Evolutionary conservation across 2,113 vertebrate species (phyloP), one percentile per base, ranked within the genome.

Genomic region (Mastomys natalensis): DNA sequence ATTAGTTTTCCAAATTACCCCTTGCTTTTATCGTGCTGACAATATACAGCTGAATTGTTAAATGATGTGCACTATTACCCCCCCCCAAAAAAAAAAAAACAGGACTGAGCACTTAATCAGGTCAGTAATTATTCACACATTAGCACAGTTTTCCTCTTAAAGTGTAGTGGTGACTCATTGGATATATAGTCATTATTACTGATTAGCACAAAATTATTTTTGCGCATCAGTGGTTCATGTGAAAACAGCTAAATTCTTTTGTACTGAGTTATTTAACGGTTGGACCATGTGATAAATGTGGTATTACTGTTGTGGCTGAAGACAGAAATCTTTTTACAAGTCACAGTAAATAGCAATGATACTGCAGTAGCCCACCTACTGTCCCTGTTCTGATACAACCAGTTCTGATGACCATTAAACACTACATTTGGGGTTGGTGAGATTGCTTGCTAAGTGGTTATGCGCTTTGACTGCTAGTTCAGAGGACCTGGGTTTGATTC

Each of bases 101-200:
- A 90, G 21, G 97, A 97, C 97, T 0, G 0, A 95, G 94, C 97
- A 96, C 91, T 98, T 98, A 98, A 98, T 98, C 98, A 98, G 97
- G 92, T 98, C 98, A 98, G 96, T 98, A 98, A 98, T 98, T 98
- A 98, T 98, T 98, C 97, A 98, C 3, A 4, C 96, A 98, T 98
- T 98, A 98, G 64, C 94, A 95, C 92, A 92, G 96, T 97, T 94
- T 97, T 98, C 98, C 95, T 97, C 97, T 96, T 98, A 97, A 98
- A 98, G 95, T 97, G 89, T 98, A 98, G 97, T 84, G 86, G 91
- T 97, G 97, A 98, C 97, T 98, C 97, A 97, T 93, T 98, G 97
- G 94, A 94, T 96, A 90, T 97, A 84, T 97, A 98, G 97, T 98
- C 98, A 98, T 98, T 98, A 98, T 97, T 87, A 95, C 84, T 98